These are phyloP conservation scores for Pterophyllum scalare DNA, from an alignment of 2,113 vertebrate genomes.

Conservation along the genomic window DNA sequence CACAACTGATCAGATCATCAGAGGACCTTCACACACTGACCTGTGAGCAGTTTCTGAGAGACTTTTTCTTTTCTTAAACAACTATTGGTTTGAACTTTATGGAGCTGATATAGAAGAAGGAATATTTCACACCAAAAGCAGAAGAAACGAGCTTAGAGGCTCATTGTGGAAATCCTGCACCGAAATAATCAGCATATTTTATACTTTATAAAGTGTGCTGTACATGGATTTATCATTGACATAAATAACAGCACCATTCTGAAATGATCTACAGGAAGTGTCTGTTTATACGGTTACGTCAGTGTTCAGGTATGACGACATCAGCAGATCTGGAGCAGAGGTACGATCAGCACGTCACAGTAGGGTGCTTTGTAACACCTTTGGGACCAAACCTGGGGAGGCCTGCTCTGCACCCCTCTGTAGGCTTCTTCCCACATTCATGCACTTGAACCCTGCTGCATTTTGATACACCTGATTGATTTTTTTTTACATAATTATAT, in stretches of 20 bases:
- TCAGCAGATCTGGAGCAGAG: not conserved
- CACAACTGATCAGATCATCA: not conserved
- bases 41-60: not conserved
- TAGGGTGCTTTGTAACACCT: not conserved
- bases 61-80: not conserved
- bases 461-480: no score
- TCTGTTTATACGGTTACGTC: not conserved
- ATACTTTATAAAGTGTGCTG: not conserved
- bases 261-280: not conserved
- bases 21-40: not conserved
- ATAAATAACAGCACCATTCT: not conserved
- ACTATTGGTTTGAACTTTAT: not conserved
- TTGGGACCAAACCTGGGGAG: not conserved
- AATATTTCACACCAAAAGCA: no score
- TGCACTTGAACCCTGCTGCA: no score
- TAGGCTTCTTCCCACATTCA: no score
- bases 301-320: not conserved
- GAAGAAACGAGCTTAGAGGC: not conserved
- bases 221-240: not conserved
- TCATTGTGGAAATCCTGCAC: not conserved
- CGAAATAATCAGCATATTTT: not conserved
- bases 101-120: no score
- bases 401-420: no score
- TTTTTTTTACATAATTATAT: no score
- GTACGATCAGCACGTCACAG: not conserved